Evolutionary conservation across 2,888 invertebrate species (phyloP).

Genomic region (Aspidiotus rigidus): DNA sequence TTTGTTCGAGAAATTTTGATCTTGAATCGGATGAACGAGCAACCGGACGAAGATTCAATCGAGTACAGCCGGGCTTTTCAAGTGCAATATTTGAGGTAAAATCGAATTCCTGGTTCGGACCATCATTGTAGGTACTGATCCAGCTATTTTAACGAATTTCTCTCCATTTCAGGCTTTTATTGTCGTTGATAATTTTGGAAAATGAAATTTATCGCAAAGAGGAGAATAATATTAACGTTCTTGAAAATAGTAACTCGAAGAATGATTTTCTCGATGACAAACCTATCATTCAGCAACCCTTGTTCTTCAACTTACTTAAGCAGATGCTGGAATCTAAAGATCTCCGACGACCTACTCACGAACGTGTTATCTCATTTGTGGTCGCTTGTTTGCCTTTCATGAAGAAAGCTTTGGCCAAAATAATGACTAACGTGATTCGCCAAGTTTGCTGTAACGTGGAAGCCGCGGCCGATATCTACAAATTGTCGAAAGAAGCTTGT

Average conservation of each 20-base stretch:
- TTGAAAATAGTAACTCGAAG: conserved; percentile 13
- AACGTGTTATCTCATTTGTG: conserved; percentile 72
- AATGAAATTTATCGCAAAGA: conserved; percentile 55
- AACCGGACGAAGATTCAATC: conserved; percentile 41
- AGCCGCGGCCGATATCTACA: conserved; percentile 45
- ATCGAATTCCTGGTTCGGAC: background rate
- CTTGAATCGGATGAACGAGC: conserved; percentile 57
- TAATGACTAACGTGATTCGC: conserved; percentile 66
- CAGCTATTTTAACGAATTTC: conserved; percentile 40
- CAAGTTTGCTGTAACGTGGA: conserved; percentile 73
- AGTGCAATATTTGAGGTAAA: conserved; percentile 40
- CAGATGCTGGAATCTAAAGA: conserved; percentile 56
- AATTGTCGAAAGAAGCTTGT: conserved; percentile 19
- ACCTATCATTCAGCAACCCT: conserved; percentile 66
- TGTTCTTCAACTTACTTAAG: conserved; percentile 69
- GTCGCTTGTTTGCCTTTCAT: conserved; percentile 72
- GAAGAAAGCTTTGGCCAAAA: conserved; percentile 63
- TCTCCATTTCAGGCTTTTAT: conserved; percentile 48
- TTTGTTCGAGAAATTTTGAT: conserved; percentile 65
- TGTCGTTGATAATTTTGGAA: conserved; percentile 65
- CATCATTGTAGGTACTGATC: background rate
- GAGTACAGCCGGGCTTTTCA: conserved; percentile 25
- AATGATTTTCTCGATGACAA: conserved; percentile 54
- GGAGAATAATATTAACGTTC: conserved; percentile 42
- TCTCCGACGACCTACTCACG: conserved; percentile 54